Evolutionary conservation across 2,888 invertebrate genomes (phyloP).

Genomic region (Eilema caniola): DNA sequence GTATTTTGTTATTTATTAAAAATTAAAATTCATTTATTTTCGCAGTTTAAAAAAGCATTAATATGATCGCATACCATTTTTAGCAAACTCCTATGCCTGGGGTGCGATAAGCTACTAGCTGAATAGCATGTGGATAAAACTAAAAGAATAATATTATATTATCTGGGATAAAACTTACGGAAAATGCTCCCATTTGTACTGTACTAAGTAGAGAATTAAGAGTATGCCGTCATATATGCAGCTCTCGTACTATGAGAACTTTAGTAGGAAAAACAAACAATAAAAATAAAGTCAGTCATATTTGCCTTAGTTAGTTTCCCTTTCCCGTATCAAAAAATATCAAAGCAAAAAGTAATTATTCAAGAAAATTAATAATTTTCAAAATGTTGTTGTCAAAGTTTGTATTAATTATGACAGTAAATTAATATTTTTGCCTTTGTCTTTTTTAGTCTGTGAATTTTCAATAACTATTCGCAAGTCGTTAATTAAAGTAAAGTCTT

Average conservation of each 20-base stretch:
- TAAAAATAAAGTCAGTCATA: slow-evolving; percentile 1
- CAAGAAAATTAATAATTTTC: too few relatives aligned
- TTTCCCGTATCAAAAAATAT: neutral
- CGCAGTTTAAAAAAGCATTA: too few relatives aligned
- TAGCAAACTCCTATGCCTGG: too few relatives aligned
- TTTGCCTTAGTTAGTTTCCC: neutral
- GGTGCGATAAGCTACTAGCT: neutral
- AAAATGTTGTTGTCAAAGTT: too few relatives aligned
- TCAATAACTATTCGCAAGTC: slow-evolving; percentile 82
- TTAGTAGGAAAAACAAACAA: slow-evolving; percentile 5
- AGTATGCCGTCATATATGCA: too few relatives aligned
- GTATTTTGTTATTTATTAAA: too few relatives aligned
- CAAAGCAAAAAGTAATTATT: neutral
- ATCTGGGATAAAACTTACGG: neutral
- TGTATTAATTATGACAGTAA: too few relatives aligned
- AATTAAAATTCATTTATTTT: too few relatives aligned
- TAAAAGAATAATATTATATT: too few relatives aligned
- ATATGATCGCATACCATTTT: too few relatives aligned
- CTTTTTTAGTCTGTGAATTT: slow-evolving; percentile 76
- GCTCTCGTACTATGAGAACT: neutral
- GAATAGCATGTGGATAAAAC: too few relatives aligned
- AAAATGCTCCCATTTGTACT: neutral
- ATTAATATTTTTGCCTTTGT: slow-evolving; percentile 55
- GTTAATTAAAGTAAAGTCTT: slow-evolving; percentile 74
- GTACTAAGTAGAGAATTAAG: neutral